Conservation (phyloP, 2,113 vertebrate species). For the Oenanthe melanoleuca region DNA sequence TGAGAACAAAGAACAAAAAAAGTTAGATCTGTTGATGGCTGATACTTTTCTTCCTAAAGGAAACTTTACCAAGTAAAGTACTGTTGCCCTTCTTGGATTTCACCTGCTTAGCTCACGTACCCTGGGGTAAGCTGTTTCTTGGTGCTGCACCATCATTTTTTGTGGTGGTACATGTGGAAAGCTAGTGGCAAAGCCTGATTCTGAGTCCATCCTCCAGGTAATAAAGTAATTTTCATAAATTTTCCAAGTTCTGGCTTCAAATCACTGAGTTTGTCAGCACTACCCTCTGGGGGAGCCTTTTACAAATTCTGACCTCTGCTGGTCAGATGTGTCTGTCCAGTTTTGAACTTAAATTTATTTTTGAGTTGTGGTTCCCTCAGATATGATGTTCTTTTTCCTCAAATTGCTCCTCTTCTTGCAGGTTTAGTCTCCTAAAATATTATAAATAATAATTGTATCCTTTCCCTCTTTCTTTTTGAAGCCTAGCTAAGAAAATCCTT, state of each 20-base stretch:
- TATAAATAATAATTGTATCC: not conserved
- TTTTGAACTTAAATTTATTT: not conserved
- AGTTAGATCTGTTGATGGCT: not conserved
- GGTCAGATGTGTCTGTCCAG: not conserved
- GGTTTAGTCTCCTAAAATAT: not conserved
- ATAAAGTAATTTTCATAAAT: not conserved
- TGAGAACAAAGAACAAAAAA: not conserved
- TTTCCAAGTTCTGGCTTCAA: not conserved
- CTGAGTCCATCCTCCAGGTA: not conserved
- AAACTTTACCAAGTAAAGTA: not conserved
- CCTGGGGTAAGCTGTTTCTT: not conserved
- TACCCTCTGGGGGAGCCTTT: not conserved
- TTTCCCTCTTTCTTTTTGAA: not conserved
- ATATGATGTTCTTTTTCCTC: not conserved
- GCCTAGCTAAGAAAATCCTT: not conserved
- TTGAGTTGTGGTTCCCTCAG: not conserved
- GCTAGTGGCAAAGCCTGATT: not conserved
- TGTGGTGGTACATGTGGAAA: not conserved
- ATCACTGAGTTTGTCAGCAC: not conserved
- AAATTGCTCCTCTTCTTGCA: not conserved
- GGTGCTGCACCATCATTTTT: not conserved
- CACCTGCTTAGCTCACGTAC: not conserved
- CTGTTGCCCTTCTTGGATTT: not conserved
- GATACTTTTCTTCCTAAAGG: not conserved
- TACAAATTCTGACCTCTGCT: constrained; percentile 28